Percentiles rank a stretch among this genome's conserved stretches.
Evolutionary conservation across 2,797 vertebrate species (phyloP).

Genomic region (Sebastes miniatus): DNA sequence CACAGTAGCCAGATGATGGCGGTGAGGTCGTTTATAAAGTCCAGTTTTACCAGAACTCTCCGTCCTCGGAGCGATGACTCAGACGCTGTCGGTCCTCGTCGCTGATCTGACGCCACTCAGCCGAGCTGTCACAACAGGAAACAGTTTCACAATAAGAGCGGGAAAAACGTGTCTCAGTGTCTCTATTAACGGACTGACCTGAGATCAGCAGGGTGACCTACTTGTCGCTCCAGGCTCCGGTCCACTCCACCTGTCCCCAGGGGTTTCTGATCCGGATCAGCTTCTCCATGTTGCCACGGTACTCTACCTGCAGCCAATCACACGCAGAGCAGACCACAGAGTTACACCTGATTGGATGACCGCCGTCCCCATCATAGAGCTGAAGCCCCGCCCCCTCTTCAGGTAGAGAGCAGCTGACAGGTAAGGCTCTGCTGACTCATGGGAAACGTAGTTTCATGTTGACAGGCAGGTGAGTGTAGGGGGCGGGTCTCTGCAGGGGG

Average conservation of each 20-base stretch:
- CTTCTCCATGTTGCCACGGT: constrained; percentile 77
- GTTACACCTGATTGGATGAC: not conserved
- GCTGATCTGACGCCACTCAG: constrained; percentile 81
- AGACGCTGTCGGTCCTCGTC: constrained; percentile 81
- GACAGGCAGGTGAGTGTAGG: not conserved
- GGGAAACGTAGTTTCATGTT: not conserved
- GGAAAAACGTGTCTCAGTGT: too few relatives aligned
- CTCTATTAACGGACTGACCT: too few relatives aligned
- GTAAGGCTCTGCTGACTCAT: not conserved
- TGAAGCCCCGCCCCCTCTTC: not conserved
- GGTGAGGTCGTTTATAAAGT: not conserved
- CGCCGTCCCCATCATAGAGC: not conserved
- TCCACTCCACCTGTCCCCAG: constrained; percentile 93
- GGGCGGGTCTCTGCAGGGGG: not conserved
- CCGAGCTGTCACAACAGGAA: constrained; percentile 70
- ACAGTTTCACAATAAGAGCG: not conserved
- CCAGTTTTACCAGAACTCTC: constrained; percentile 87
- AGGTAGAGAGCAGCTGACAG: not conserved
- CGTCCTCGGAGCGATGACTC: constrained; percentile 83
- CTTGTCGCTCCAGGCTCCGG: constrained; percentile 88
- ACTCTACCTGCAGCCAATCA: constrained; percentile 80
- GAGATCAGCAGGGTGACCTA: constrained; percentile 30
- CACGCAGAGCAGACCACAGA: not conserved
- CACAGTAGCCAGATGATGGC: too few relatives aligned
- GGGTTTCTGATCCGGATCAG: constrained; percentile 89